phyloP scores from a whole-genome alignment of 2,797 vertebrate genomes.

The Apodemus agrarius region DNA sequence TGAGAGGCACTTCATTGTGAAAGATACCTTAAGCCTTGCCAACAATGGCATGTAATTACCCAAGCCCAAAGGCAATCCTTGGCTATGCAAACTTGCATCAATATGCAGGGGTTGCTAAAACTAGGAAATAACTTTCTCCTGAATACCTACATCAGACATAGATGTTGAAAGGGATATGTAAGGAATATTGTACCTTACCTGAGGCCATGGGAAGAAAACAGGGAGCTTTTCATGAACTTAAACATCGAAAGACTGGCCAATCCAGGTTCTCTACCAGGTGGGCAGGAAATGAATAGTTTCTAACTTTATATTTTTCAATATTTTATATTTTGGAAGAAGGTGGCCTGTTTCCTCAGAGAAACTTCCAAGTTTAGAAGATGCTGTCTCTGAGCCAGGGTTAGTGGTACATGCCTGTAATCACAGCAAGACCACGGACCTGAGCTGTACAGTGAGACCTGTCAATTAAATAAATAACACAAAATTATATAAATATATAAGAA shows the following conservation, averaged over 20 bases:
- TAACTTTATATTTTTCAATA: constrained; percentile 22
- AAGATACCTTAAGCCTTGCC: constrained; percentile 18
- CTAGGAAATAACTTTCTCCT: constrained; percentile 40
- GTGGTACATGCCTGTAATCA: not conserved
- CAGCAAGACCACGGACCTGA: not conserved
- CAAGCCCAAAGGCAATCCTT: constrained; percentile 4
- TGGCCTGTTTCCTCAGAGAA: not conserved
- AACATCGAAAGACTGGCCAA: not conserved
- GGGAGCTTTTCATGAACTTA: not conserved
- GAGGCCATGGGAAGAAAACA: not conserved
- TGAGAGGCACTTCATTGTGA: constrained; percentile 60
- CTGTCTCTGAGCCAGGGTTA: not conserved
- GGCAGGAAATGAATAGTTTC: not conserved
- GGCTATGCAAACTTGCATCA: constrained; percentile 33
- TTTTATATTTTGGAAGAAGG: constrained; percentile 22
- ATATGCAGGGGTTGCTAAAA: not conserved
- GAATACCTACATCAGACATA: not conserved
- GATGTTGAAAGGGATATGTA: not conserved
- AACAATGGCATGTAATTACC: constrained; percentile 23
- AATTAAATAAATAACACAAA: not conserved
- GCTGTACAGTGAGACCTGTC: not conserved
- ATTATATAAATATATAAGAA: not conserved
- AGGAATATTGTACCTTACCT: constrained; percentile 22
- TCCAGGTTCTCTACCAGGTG: constrained; percentile 6
- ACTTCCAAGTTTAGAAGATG: not conserved